phyloP scores from a whole-genome alignment of 30 jellyfish, hydroid and myxozoan species.

The Aurelia aurita complex sp. Pacific region DNA sequence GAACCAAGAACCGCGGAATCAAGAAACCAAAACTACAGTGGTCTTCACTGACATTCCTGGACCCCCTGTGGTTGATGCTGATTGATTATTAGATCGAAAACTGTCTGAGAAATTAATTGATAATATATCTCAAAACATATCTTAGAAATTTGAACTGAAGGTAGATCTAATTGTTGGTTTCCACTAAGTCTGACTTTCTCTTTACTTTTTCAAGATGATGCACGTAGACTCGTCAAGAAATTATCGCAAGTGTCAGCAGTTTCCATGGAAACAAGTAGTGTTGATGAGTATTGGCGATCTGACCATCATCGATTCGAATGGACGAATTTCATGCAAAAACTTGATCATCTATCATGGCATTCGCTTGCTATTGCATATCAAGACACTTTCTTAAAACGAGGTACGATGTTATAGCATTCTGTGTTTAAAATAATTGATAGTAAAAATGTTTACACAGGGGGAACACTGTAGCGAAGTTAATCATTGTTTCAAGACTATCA shows the following conservation, averaged over 20 bases:
- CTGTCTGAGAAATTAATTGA: too few species aligned
- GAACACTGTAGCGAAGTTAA: too few species aligned
- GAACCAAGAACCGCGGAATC: too few species aligned
- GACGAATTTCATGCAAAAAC: constrained; percentile 59
- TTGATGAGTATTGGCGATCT: constrained; percentile 54
- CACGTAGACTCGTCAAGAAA: neutral
- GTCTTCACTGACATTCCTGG: too few species aligned
- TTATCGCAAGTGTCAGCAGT: neutral
- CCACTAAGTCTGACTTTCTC: neutral
- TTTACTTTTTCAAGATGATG: neutral
- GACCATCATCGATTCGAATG: constrained; percentile 76
- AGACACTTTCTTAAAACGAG: constrained; percentile 52
- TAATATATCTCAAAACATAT: too few species aligned
- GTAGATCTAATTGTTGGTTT: neutral
- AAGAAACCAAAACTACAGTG: too few species aligned
- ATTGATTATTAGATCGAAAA: too few species aligned
- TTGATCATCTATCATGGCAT: constrained; percentile 67
- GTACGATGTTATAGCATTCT: neutral
- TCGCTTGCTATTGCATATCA: constrained; percentile 56
- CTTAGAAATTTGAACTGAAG: too few species aligned
- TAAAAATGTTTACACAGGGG: too few species aligned
- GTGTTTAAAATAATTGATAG: neutral
- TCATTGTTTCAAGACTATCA: too few species aligned
- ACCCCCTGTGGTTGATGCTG: too few species aligned
- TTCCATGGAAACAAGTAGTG: constrained; percentile 18